Conservation (phyloP, 2,113 vertebrate species). For the Dromiciops gliroides region DNA sequence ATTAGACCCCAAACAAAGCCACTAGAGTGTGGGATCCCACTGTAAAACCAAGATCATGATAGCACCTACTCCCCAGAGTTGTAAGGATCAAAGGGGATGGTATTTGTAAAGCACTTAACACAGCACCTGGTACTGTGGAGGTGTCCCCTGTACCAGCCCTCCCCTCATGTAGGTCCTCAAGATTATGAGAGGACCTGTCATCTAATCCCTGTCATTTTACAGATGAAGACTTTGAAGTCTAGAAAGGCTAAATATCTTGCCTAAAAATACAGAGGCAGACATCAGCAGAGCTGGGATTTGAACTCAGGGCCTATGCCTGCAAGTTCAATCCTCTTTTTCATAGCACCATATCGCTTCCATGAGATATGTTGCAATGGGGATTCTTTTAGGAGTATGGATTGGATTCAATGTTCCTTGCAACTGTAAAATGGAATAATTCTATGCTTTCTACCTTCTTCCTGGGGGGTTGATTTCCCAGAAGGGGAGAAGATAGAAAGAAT, state of each 20-base stretch:
- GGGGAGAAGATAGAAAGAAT: constrained; percentile 20
- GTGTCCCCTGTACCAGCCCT: neutral
- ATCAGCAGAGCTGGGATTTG: neutral
- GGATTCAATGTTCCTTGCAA: neutral
- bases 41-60: neutral
- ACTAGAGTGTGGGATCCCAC: neutral
- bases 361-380: neutral
- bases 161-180: neutral
- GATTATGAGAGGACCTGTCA: neutral
- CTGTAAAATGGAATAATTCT: neutral
- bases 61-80: neutral
- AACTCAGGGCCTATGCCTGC: neutral
- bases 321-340: neutral
- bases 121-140: neutral
- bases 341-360: neutral
- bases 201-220: neutral
- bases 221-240: neutral
- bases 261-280: neutral
- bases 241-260: neutral
- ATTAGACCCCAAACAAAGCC: neutral
- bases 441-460: neutral
- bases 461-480: constrained; percentile 49
- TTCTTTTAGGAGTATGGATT: neutral
- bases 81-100: neutral
- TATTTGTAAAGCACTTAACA: neutral